Evolutionary conservation across 2,888 invertebrate species (phyloP), one percentile per base, ranked within the genome.

Genomic region (Lepidocyrtinus sp.): DNA sequence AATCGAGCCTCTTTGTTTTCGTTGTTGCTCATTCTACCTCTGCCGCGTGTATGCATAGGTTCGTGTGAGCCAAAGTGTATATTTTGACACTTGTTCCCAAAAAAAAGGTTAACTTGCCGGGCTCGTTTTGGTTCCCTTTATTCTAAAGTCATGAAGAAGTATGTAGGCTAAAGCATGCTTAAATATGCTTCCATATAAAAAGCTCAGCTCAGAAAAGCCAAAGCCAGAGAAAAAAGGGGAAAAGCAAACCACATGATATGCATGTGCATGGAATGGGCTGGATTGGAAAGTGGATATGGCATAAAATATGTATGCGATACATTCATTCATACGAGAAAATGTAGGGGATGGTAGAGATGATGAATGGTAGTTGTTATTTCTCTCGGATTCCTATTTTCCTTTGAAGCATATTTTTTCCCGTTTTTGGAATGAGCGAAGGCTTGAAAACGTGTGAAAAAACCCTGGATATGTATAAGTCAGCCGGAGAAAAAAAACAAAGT

Each of bases 61-160:
- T 25, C 9, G 65, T 27, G 36, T 27, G 65, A 36, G 17, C 2
- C 3, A 45, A 7, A 45, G 64, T 78, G 62, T 67, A 78, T 68
- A 36, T 78, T 77, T 78, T 78, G 78, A 78, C 78, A 78, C 78
- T 78, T 78, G 78, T 78, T 78, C 78, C 71, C 26, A 62, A 67
- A 72, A 22, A 78, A 78, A 75, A 78, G 78, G 78, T 78, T 78
- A 78, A 78, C 72, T 78, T 68, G 78, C 78, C 78, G 78, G 78
- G 78, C 72, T 36, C 5, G 36, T 12, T 36, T 36, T n/a, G n/a
- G n/a, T n/a, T n/a, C n/a, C n/a, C n/a, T n/a, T n/a, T n/a, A n/a
- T 36, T 36, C 36, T 5, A 36, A 36, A 36, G 36, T 36, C 36
- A 36, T 7, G 5, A 12, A 7, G 36, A 36, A 36, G 5, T 36